Percentiles rank a stretch among this genome's conserved stretches.
These are phyloP conservation scores for Podarcis cretensis DNA, from an alignment of 2,113 vertebrate species.

Conservation along the genomic window DNA sequence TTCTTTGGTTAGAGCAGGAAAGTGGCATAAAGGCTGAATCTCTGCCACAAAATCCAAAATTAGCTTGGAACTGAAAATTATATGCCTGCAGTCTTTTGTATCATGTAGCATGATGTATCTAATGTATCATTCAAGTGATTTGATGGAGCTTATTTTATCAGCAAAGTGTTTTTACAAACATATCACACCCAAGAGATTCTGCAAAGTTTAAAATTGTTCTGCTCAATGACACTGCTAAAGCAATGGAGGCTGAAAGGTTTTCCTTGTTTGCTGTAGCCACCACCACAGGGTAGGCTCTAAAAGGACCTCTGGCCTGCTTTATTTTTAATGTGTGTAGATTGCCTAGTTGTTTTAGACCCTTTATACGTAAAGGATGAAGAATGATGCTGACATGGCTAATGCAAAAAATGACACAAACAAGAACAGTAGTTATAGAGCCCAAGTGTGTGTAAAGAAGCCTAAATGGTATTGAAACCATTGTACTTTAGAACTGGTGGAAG, in stretches of 20 bases:
- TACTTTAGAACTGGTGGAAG: background rate
- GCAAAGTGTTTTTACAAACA: background rate
- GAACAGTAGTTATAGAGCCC: background rate
- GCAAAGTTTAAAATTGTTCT: background rate
- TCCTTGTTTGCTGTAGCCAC: background rate
- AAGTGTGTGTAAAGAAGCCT: background rate
- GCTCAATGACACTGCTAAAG: background rate
- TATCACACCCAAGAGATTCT: background rate
- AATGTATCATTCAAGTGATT: background rate
- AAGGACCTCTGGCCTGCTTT: background rate
- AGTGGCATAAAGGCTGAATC: background rate
- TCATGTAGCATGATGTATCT: background rate
- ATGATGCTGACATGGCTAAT: background rate
- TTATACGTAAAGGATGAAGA: background rate
- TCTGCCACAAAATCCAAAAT: background rate
- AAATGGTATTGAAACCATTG: background rate
- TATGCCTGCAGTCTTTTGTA: too few species aligned
- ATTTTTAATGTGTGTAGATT: background rate
- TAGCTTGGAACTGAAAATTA: background rate
- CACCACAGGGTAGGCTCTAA: background rate
- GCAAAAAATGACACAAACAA: background rate
- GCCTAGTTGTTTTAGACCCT: background rate
- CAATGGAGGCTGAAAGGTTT: background rate
- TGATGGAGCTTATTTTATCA: background rate
- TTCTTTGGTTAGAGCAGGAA: background rate